These are phyloP conservation scores for Tachysurus fulvidraco DNA, from an alignment of 2,113 vertebrate genomes.

Conservation along the genomic window DNA sequence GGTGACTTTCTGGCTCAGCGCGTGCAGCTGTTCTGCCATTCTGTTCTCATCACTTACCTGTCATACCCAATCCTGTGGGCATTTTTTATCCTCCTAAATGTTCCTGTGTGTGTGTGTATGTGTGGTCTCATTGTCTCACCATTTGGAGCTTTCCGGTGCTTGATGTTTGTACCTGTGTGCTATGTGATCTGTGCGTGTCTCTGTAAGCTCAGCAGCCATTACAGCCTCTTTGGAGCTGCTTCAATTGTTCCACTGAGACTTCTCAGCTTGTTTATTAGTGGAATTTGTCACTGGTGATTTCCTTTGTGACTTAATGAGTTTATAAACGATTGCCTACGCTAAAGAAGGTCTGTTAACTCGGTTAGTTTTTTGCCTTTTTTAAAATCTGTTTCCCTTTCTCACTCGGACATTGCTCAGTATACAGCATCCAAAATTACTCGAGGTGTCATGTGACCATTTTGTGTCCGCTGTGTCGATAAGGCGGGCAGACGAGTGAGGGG, in stretches of 20 bases:
- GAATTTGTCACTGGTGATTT: constrained; percentile 31
- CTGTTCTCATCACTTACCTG: constrained; percentile 41
- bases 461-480: not conserved
- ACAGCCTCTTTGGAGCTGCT: constrained; percentile 16
- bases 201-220: constrained; percentile 1
- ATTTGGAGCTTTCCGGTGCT: not conserved
- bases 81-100: constrained; percentile 3
- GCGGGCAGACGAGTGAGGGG: too few relatives aligned
- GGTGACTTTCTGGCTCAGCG: not conserved
- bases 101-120: not conserved
- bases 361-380: not conserved
- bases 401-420: constrained; percentile 37
- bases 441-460: not conserved
- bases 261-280: constrained; percentile 29
- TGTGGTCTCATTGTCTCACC: not conserved
- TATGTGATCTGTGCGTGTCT: not conserved
- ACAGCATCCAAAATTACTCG: not conserved
- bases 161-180: not conserved
- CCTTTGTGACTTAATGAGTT: constrained; percentile 42
- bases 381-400: constrained; percentile 23
- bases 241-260: constrained; percentile 22
- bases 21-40: constrained; percentile 26
- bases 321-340: constrained; percentile 28
- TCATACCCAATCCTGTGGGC: constrained; percentile 11
- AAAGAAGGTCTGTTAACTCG: constrained; percentile 39